phyloP scores from a whole-genome alignment of 2,797 vertebrate genomes.

The Pangasius djambal region DNA sequence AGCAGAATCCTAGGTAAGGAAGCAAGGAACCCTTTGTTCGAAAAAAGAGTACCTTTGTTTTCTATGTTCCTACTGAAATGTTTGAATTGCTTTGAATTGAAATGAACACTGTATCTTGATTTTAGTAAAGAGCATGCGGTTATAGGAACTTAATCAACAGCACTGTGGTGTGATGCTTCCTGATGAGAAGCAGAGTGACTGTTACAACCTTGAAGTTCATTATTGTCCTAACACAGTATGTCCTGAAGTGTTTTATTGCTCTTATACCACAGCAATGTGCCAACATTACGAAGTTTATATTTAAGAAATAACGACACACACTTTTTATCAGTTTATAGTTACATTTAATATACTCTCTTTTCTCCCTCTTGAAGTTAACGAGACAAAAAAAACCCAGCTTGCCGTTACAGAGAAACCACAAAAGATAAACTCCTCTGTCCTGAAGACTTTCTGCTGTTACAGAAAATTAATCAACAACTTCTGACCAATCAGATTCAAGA shows the following conservation, averaged over 20 bases:
- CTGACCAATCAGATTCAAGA: constrained; percentile 6
- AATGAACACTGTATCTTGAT: background rate
- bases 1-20: background rate
- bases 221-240: background rate
- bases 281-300: no score
- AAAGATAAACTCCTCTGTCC: background rate
- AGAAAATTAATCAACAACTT: background rate
- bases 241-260: background rate
- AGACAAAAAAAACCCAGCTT: background rate
- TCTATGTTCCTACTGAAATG: background rate
- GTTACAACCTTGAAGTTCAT: background rate
- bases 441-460: background rate
- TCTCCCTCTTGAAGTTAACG: background rate
- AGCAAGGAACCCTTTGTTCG: background rate
- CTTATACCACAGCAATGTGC: background rate
- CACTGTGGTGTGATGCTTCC: background rate
- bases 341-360: background rate
- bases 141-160: background rate
- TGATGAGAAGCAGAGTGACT: background rate
- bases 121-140: background rate
- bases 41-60: background rate
- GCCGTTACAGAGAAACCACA: background rate
- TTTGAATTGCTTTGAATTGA: background rate
- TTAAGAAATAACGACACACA: no score
- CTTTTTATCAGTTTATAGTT: background rate